Evolutionary conservation across 2,113 vertebrate genomes (phyloP), one percentile per base, ranked within the genome.

Genomic region (Ifrita kowaldi): DNA sequence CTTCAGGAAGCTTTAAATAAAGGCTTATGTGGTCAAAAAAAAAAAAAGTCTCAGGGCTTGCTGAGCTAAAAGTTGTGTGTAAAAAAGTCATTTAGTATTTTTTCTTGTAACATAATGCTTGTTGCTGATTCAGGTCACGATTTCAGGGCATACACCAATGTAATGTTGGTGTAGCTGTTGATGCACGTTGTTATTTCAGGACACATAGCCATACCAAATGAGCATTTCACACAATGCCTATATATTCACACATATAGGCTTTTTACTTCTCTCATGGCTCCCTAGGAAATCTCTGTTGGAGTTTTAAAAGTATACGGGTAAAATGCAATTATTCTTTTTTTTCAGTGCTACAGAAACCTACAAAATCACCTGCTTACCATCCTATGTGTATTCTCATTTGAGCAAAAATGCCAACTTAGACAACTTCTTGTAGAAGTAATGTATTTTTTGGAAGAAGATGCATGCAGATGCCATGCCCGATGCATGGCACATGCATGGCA

Each of bases 141-240:
- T 62, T 87, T 93, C 44, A 67, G 32, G 37, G 27, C 28, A 23
- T 16, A 12, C 1, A 47, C 17, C 17, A 16, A 23, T 8, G 6
- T 14, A 23, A 53, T 64, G 11, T 10, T 44, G 35, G 24, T 28
- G 20, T 14, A 46, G 37, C 20, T 41, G 24, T 28, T 71, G 46
- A 26, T 32, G 19, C 26, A 68, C 41, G 26, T 49, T 39, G 30
- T 33, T 71, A 23, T 60, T 69, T 81, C 37, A 87, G 27, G 44
- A 42, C 30, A 77, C 2, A 3, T 2, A 47, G 4, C 20, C 69
- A 32, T 27, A 37, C 12, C 39, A 56, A 68, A n/a, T 9, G 7
- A 41, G 3, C 16, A 46, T 82, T 79, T 76, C n/a, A 73, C 0
- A 0, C n/a, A 37, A 47, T 1, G 0, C 7, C 14, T 37, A 2